Percentiles rank a stretch among this genome's conserved stretches.
phyloP scores from a whole-genome alignment of 1,140 invertebrate genomes.

The Drosophila nigromelanica region DNA sequence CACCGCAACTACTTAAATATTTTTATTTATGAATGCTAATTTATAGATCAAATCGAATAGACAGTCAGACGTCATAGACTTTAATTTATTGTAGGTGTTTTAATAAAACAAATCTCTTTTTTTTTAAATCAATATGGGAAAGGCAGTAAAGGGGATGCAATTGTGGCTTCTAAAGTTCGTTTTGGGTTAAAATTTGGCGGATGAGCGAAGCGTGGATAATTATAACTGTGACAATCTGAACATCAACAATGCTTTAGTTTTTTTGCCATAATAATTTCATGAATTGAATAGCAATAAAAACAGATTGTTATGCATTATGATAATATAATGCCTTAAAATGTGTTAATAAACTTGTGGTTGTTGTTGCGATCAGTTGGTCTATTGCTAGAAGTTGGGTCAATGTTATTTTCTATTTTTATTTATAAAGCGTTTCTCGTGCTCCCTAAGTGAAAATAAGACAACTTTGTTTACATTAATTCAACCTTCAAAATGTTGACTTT shows the following conservation, averaged over 20 bases:
- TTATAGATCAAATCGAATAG: conserved; percentile 49
- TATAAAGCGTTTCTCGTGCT: neutral
- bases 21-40: conserved; percentile 65
- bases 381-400: conserved; percentile 31
- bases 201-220: conserved; percentile 41
- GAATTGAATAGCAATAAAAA: conserved; percentile 45
- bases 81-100: neutral
- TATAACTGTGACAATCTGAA: conserved; percentile 37
- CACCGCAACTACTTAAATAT: conserved; percentile 46
- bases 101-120: neutral
- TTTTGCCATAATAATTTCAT: conserved; percentile 71
- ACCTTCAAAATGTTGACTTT: conserved; percentile 43
- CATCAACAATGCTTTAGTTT: conserved; percentile 12
- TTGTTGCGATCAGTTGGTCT: conserved; percentile 14
- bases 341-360: conserved; percentile 43
- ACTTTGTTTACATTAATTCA: conserved; percentile 45
- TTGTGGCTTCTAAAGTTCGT: neutral
- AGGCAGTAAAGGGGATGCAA: too few species aligned
- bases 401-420: conserved; percentile 40
- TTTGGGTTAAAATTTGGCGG: conserved; percentile 4
- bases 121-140: too few species aligned
- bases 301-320: conserved; percentile 18
- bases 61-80: conserved; percentile 48
- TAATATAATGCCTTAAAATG: conserved; percentile 3
- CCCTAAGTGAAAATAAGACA: neutral